A percentile compares a stretch with the other conserved stretches of the same genome.
Conservation (phyloP, 2,888 invertebrate genomes). For the Lydus trimaculatus region DNA sequence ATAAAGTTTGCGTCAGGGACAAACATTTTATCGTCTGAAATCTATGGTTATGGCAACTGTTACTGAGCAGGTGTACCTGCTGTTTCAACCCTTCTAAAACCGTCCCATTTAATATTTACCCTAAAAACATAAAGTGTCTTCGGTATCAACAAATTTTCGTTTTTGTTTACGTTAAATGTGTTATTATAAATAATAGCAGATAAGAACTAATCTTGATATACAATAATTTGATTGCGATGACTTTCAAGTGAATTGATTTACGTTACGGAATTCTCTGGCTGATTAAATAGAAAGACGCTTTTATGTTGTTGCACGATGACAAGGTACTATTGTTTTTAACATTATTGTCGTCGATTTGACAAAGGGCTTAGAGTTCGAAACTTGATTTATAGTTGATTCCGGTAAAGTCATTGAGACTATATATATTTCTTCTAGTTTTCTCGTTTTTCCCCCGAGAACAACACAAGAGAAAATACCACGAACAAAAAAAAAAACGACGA, state of each 20-base stretch:
- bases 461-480: background rate
- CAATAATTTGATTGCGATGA: no score
- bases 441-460: background rate
- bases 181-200: no score
- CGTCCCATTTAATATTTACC: background rate
- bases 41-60: slow-evolving; percentile 15
- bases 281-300: slow-evolving; percentile 2
- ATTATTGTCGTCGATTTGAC: slow-evolving; percentile 5
- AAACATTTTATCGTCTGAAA: slow-evolving; percentile 28
- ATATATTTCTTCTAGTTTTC: background rate
- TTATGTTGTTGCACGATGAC: background rate
- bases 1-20: slow-evolving; percentile 14
- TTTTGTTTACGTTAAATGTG: background rate
- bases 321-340: background rate
- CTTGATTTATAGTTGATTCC: background rate
- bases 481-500: background rate
- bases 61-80: slow-evolving; percentile 20
- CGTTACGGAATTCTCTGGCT: background rate
- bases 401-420: background rate
- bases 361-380: background rate
- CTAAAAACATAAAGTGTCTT: background rate
- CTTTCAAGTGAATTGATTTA: slow-evolving; percentile 21
- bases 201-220: no score
- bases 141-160: background rate
- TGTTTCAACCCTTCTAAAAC: slow-evolving; percentile 3